Conservation (phyloP, 2,113 vertebrate genomes). For the Neomonachus schauinslandi region DNA sequence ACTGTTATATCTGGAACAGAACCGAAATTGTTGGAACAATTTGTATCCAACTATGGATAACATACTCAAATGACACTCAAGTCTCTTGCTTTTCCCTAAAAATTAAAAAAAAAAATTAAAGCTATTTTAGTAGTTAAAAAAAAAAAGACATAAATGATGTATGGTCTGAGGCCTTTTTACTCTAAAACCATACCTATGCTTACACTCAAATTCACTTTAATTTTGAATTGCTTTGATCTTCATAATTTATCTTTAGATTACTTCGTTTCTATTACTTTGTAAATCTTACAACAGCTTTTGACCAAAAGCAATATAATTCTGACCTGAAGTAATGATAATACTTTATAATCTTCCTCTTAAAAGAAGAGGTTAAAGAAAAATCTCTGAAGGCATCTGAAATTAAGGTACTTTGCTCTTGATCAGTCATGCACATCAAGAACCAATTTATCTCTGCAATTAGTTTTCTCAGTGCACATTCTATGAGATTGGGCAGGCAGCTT, state of each 20-base stretch:
- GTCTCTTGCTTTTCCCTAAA: conserved; percentile 54
- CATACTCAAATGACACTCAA: conserved; percentile 17
- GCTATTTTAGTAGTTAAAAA: conserved; percentile 50
- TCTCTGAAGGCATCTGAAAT: conserved; percentile 89
- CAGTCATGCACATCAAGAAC: conserved; percentile 90
- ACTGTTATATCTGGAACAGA: conserved; percentile 32
- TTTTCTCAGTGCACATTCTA: conserved; percentile 88
- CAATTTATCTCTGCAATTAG: conserved; percentile 90
- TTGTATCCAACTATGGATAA: conserved; percentile 2
- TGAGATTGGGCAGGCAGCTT: conserved; percentile 87
- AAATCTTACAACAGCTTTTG: conserved; percentile 76
- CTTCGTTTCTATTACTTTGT: conserved; percentile 78
- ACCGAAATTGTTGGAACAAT: conserved; percentile 29
- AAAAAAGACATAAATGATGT: conserved; percentile 74
- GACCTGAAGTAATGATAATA: conserved; percentile 84
- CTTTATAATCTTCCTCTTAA: conserved; percentile 88
- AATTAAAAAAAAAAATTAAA: conserved; percentile 59
- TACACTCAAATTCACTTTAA: conserved; percentile 76
- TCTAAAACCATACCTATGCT: conserved; percentile 73
- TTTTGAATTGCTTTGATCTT: conserved; percentile 82
- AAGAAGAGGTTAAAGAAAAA: conserved; percentile 89
- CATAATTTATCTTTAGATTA: conserved; percentile 80
- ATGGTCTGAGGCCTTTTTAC: conserved; percentile 61
- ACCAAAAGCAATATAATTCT: conserved; percentile 82
- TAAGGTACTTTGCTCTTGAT: conserved; percentile 89